Conservation (phyloP, 1,140 invertebrate species). For the Apis cerana region DNA sequence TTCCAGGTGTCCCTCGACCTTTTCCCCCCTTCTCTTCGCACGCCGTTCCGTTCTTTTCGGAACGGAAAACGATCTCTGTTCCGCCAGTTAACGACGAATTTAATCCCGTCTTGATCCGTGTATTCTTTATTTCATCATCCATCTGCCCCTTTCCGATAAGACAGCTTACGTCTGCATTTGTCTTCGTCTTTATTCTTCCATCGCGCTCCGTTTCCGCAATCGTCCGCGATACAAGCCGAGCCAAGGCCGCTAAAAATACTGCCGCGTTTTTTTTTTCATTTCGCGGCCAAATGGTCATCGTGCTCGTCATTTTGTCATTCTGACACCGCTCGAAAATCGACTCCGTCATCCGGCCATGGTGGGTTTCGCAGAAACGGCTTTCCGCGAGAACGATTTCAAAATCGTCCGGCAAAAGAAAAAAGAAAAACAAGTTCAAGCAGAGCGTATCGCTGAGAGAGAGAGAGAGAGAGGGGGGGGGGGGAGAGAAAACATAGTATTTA, state of each 20-base stretch:
- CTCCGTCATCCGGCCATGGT: not conserved
- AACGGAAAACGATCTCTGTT: not conserved
- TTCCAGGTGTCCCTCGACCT: not conserved
- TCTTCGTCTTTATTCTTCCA: not conserved
- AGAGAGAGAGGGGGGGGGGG: not conserved
- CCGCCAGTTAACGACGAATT: not conserved
- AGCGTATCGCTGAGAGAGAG: not conserved
- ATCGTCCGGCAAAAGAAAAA: not conserved
- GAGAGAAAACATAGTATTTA: not conserved
- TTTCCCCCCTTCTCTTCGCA: not conserved
- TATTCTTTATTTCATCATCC: slow-evolving; percentile 6
- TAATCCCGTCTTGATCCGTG: not conserved
- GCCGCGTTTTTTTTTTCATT: not conserved
- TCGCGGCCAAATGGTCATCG: not conserved
- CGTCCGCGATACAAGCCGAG: not conserved
- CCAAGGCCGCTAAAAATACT: slow-evolving; percentile 20
- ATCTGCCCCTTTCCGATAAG: not conserved
- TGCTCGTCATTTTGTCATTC: not conserved
- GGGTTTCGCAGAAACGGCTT: not conserved
- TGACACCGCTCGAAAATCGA: not conserved
- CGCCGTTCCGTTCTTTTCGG: not conserved
- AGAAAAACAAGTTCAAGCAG: not conserved
- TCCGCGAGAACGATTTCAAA: not conserved
- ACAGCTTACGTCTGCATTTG: slow-evolving; percentile 1
- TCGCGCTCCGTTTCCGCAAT: not conserved